phyloP scores from a whole-genome alignment of 2,113 vertebrate species.

The Saccopteryx leptura region DNA sequence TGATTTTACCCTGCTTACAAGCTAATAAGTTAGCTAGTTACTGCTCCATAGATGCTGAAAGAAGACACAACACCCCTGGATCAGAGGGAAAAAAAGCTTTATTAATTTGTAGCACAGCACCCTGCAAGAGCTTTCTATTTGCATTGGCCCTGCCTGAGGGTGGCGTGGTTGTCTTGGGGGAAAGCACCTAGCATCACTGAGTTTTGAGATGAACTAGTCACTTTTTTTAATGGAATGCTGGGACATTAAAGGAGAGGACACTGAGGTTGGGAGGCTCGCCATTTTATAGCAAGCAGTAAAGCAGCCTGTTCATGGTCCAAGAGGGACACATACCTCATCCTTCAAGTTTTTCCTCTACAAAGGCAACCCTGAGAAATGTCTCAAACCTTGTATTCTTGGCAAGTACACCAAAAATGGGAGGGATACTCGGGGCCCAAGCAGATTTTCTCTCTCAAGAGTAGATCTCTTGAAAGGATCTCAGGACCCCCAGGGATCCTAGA shows the following conservation, averaged over 20 bases:
- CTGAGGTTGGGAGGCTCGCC: not conserved
- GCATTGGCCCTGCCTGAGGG: not conserved
- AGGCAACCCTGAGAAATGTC: not conserved
- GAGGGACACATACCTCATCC: not conserved
- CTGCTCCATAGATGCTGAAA: conserved; percentile 10
- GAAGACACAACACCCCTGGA: not conserved
- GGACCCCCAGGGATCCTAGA: not conserved
- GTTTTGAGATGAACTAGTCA: too few species aligned
- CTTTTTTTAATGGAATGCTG: not conserved
- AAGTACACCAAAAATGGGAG: not conserved
- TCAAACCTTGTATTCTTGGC: not conserved
- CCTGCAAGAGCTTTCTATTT: conserved; percentile 47
- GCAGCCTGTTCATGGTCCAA: not conserved
- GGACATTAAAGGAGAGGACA: not conserved
- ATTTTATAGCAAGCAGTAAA: conserved; percentile 54
- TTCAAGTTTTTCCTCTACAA: not conserved
- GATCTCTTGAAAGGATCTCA: conserved; percentile 25
- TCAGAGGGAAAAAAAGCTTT: not conserved
- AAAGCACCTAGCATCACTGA: too few species aligned
- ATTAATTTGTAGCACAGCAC: not conserved
- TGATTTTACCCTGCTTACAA: conserved; percentile 47
- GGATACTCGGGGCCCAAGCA: not conserved
- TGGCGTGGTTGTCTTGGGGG: not conserved
- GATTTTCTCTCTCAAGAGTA: not conserved
- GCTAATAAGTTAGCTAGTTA: conserved; percentile 10